Percentiles rank a stretch among this genome's conserved stretches.
These are phyloP conservation scores for Myzus persicae DNA, from an alignment of 1,140 invertebrate genomes.

Conservation along the genomic window DNA sequence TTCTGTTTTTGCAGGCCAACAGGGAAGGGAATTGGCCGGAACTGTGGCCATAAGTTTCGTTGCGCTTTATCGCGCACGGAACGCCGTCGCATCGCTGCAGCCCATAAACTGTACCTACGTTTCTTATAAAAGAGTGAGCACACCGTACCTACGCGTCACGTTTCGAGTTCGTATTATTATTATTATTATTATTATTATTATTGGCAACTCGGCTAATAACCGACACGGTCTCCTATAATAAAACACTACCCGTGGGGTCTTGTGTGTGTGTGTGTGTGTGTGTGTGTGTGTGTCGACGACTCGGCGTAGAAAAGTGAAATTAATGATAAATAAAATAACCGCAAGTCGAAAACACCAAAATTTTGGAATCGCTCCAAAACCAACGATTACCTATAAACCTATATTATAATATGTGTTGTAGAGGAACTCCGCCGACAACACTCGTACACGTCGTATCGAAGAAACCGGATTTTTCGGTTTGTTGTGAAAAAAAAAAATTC, in stretches of 20 bases:
- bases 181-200: not conserved
- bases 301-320: not conserved
- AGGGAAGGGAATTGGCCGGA: slow-evolving; percentile 39
- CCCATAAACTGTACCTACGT: slow-evolving; percentile 1
- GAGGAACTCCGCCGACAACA: no score
- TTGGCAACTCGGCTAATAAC: slow-evolving; percentile 26
- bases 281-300: not conserved
- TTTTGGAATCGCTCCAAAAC: slow-evolving; percentile 3
- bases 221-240: not conserved
- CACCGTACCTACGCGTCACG: slow-evolving; percentile 13
- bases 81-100: not conserved
- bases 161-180: not conserved
- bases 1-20: not conserved
- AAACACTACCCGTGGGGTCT: no score
- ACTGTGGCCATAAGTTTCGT: slow-evolving; percentile 43
- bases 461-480: not conserved
- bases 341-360: not conserved
- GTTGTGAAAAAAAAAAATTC: not conserved
- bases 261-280: no score
- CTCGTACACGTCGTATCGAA: no score
- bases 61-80: slow-evolving; percentile 29
- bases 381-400: not conserved
- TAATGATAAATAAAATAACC: not conserved
- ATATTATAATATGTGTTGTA: no score
- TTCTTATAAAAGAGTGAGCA: not conserved